These are phyloP conservation scores for Actinernus sp. DNA, from an alignment of 92 coral and sea anemone genomes.

Conservation along the genomic window DNA sequence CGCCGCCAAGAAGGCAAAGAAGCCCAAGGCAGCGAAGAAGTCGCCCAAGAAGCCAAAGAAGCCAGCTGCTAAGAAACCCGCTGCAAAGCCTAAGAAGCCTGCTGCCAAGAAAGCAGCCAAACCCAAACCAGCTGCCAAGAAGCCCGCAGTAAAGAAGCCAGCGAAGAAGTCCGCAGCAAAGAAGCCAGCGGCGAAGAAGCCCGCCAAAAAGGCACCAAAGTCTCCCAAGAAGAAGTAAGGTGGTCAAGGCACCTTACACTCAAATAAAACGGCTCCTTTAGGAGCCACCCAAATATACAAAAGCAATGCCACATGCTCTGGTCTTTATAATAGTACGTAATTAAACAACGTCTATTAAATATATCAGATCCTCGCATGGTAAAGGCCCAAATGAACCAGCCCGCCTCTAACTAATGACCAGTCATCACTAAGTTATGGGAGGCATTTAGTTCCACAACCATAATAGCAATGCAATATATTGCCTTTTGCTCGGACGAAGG, in stretches of 20 bases:
- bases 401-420: too few relatives aligned
- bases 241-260: neutral
- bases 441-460: too few relatives aligned
- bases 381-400: too few relatives aligned
- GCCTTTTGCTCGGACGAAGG: too few relatives aligned
- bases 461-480: too few relatives aligned
- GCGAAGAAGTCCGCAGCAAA: neutral
- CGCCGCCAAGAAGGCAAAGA: conserved; percentile 34
- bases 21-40: conserved; percentile 39
- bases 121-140: neutral
- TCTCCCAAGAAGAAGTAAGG: conserved; percentile 15
- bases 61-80: conserved; percentile 5
- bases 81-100: neutral
- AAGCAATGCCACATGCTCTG: conserved; percentile 19
- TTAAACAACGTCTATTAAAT: too few relatives aligned
- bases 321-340: too few relatives aligned
- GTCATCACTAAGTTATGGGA: too few relatives aligned
- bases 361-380: too few relatives aligned
- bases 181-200: conserved; percentile 14
- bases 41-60: conserved; percentile 51
- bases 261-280: conserved; percentile 39
- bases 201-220: conserved; percentile 7
- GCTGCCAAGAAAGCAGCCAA: conserved; percentile 10
- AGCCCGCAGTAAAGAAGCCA: neutral
- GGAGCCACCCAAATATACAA: conserved; percentile 43